Evolutionary conservation across 2,113 vertebrate species (phyloP).

Genomic region (Mola mola): DNA sequence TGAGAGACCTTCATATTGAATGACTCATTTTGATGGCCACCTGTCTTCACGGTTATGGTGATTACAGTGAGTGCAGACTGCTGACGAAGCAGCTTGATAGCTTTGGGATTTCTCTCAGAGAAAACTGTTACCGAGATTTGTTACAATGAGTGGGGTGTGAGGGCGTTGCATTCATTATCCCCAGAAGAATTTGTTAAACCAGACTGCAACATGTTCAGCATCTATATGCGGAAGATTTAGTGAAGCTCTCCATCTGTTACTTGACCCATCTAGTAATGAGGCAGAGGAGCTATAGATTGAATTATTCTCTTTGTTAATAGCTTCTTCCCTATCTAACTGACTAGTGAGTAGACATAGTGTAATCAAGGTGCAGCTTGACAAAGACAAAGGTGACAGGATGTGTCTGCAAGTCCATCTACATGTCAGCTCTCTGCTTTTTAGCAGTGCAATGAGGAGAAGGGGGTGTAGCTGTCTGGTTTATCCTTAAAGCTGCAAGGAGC

Average conservation of each 20-base stretch:
- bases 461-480: constrained; percentile 6
- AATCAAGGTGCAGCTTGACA: constrained; percentile 85
- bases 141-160: not conserved
- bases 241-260: constrained; percentile 23
- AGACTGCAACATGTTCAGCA: constrained; percentile 51
- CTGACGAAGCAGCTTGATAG: constrained; percentile 21
- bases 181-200: constrained; percentile 48
- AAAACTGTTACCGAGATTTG: constrained; percentile 20
- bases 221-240: constrained; percentile 36
- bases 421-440: constrained; percentile 26
- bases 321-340: not conserved
- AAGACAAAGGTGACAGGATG: constrained; percentile 66
- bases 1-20: no score
- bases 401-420: constrained; percentile 17
- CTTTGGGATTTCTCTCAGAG: constrained; percentile 31
- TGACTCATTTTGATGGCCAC: not conserved
- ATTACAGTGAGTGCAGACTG: constrained; percentile 16
- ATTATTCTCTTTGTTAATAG: constrained; percentile 23
- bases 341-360: constrained; percentile 38
- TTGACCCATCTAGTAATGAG: not conserved
- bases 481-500: constrained; percentile 35
- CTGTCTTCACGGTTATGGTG: constrained; percentile 2
- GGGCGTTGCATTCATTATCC: constrained; percentile 40
- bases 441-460: constrained; percentile 15
- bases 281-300: constrained; percentile 5